These are phyloP conservation scores for Lutjanus argentimaculatus DNA, from an alignment of 2,797 vertebrate species.

Conservation along the genomic window DNA sequence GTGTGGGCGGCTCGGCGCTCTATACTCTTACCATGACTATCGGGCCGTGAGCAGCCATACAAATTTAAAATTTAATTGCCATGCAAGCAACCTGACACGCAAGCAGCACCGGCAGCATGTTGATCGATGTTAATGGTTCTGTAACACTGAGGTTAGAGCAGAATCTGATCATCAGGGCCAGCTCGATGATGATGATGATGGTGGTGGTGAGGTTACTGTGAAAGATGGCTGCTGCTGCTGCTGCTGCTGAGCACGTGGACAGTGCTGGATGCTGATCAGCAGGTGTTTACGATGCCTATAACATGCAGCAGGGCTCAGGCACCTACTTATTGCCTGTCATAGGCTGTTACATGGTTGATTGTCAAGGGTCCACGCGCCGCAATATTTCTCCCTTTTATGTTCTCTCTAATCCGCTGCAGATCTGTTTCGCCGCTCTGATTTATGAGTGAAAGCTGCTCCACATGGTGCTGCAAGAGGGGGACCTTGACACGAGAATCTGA, in stretches of 20 bases:
- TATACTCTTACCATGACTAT: conserved; percentile 25
- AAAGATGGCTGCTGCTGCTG: conserved; percentile 37
- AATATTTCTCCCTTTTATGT: conserved; percentile 68
- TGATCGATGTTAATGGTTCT: conserved; percentile 63
- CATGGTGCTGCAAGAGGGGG: conserved; percentile 49
- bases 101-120: conserved; percentile 26
- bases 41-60: conserved; percentile 31
- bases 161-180: conserved; percentile 34
- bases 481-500: conserved; percentile 78
- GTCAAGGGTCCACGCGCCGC: conserved; percentile 45
- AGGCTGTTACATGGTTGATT: conserved; percentile 56
- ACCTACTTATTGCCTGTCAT: conserved; percentile 50
- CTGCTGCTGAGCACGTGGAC: conserved; percentile 23
- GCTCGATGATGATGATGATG: conserved; percentile 18
- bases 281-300: conserved; percentile 62
- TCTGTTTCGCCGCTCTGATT: conserved; percentile 66
- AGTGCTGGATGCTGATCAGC: conserved; percentile 57
- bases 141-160: conserved; percentile 47
- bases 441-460: conserved; percentile 70
- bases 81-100: conserved; percentile 27
- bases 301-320: conserved; percentile 34
- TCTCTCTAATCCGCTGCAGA: conserved; percentile 62
- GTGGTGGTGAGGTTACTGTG: conserved; percentile 19
- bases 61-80: conserved; percentile 57
- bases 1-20: conserved; percentile 41